These are phyloP conservation scores for Nylanderia fulva DNA, from an alignment of 1,140 invertebrate genomes.

Conservation along the genomic window DNA sequence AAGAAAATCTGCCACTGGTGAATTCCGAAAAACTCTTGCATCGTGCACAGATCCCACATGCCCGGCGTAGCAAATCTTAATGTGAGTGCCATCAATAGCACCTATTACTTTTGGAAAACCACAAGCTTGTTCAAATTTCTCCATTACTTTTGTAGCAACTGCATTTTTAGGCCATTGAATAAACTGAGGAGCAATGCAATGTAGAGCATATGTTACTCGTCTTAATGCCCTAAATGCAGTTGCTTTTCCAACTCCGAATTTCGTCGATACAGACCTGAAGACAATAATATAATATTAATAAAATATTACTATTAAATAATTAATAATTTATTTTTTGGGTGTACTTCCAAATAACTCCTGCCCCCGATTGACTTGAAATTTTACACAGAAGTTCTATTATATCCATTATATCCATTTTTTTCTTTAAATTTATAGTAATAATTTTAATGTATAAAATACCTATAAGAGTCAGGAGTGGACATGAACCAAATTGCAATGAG, in stretches of 20 bases:
- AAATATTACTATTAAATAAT: background rate
- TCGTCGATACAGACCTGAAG: constrained; percentile 4
- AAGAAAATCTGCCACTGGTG: too few relatives aligned
- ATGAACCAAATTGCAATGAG: background rate
- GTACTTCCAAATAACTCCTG: too few relatives aligned
- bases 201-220: constrained; percentile 11
- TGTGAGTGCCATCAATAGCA: too few relatives aligned
- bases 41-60: too few relatives aligned
- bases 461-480: background rate
- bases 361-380: too few relatives aligned
- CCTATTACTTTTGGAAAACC: too few relatives aligned
- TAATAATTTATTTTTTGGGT: too few relatives aligned
- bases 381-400: too few relatives aligned
- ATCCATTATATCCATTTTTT: too few relatives aligned
- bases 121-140: background rate
- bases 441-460: background rate
- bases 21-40: too few relatives aligned
- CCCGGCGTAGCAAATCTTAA: too few relatives aligned
- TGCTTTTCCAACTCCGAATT: constrained; percentile 9
- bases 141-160: background rate
- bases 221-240: background rate
- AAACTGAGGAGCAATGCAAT: background rate
- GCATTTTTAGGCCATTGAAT: background rate
- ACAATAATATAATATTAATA: constrained; percentile 9
- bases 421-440: background rate